Percentiles rank a stretch among this genome's conserved stretches.
Evolutionary conservation across 2,888 invertebrate genomes (phyloP).

Genomic region (Morpho achilles): DNA sequence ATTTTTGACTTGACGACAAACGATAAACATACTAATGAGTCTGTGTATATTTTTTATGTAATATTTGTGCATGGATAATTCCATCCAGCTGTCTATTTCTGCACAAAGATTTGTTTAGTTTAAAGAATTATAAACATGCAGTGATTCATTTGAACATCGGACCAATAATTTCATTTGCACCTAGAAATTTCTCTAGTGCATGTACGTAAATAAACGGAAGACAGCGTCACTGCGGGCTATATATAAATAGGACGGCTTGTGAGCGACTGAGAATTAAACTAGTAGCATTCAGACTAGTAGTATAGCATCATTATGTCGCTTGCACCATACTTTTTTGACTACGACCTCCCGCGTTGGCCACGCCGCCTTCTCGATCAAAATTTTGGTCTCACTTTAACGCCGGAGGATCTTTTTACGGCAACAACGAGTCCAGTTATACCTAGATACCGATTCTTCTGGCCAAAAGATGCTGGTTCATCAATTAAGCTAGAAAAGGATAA

Average conservation of each 20-base stretch:
- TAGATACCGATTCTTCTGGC: conserved; percentile 52
- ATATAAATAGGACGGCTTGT: conserved; percentile 35
- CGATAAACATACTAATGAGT: conserved; percentile 6
- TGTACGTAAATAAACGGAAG: conserved; percentile 30
- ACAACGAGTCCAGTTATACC: conserved; percentile 45
- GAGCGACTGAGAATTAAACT: conserved; percentile 32
- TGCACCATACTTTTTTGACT: conserved; percentile 56
- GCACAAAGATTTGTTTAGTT: conserved; percentile 1
- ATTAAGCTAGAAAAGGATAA: conserved; percentile 75
- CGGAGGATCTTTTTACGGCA: conserved; percentile 55
- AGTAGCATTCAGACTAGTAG: conserved; percentile 23
- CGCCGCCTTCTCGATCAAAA: conserved; percentile 62
- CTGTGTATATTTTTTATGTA: neutral
- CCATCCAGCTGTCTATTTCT: neutral
- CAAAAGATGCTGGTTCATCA: conserved; percentile 62
- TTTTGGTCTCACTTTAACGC: conserved; percentile 60
- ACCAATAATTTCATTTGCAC: conserved; percentile 28
- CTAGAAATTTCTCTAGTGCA: conserved; percentile 39
- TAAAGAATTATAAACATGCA: conserved; percentile 10
- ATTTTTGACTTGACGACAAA: conserved; percentile 9
- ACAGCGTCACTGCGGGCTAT: conserved; percentile 30
- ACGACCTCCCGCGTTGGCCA: conserved; percentile 55
- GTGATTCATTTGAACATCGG: conserved; percentile 24
- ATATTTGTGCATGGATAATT: neutral
- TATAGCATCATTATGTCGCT: conserved; percentile 44